Evolutionary conservation across 2,797 vertebrate genomes (phyloP).

Genomic region (Natrix natrix): DNA sequence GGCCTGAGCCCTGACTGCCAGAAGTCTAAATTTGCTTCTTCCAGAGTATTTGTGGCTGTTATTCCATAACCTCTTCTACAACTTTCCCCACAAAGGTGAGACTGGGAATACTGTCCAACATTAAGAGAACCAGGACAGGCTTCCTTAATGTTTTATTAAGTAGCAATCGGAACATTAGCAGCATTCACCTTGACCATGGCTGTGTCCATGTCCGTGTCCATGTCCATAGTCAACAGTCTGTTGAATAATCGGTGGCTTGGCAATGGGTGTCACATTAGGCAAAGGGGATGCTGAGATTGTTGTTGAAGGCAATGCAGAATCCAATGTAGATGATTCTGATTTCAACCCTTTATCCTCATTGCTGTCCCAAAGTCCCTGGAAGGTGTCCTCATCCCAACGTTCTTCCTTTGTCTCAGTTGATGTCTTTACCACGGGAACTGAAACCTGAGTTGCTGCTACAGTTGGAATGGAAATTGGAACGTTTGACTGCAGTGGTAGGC

Average conservation of each 20-base stretch:
- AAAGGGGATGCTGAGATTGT: constrained; percentile 60
- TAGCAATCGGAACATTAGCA: neutral
- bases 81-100: neutral
- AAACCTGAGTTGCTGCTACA: constrained; percentile 63
- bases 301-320: constrained; percentile 63
- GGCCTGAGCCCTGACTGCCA: neutral
- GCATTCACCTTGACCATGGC: constrained; percentile 80
- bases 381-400: constrained; percentile 80
- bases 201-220: constrained; percentile 80
- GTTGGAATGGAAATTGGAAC: constrained; percentile 67
- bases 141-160: neutral
- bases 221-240: constrained; percentile 96
- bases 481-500: constrained; percentile 67
- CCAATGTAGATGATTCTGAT: constrained; percentile 66
- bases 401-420: constrained; percentile 71
- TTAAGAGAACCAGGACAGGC: neutral
- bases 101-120: neutral
- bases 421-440: constrained; percentile 68
- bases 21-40: neutral
- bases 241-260: constrained; percentile 79
- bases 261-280: constrained; percentile 64
- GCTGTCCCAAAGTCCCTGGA: constrained; percentile 81
- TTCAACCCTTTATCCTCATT: constrained; percentile 76
- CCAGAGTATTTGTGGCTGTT: neutral
- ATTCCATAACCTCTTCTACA: neutral